Conservation (phyloP, 2,797 vertebrate genomes). For the Cyclopterus lumpus region DNA sequence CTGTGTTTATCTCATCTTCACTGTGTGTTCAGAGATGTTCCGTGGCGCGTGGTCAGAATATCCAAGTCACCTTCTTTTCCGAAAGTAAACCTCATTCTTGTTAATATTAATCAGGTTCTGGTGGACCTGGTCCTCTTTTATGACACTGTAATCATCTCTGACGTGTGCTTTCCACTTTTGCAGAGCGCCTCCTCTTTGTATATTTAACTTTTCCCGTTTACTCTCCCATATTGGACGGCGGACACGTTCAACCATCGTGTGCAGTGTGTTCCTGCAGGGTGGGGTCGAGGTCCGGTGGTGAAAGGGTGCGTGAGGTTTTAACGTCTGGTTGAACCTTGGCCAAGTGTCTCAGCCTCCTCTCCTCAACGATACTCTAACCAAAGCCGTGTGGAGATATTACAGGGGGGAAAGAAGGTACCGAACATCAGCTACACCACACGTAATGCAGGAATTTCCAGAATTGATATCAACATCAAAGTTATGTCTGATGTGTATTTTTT, state of each 20-base stretch:
- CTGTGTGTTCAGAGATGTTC: conserved; percentile 6
- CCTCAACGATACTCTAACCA: neutral
- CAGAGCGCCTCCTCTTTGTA: neutral
- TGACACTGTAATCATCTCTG: neutral
- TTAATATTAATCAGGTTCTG: neutral
- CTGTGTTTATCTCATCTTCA: conserved; percentile 14
- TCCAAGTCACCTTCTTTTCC: neutral
- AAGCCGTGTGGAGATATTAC: neutral
- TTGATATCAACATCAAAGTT: neutral
- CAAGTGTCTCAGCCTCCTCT: neutral
- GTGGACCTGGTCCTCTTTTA: neutral
- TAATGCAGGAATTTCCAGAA: conserved; percentile 1
- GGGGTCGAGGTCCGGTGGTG: neutral
- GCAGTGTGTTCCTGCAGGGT: neutral
- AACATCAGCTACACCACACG: neutral
- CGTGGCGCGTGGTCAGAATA: neutral
- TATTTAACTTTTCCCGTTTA: neutral
- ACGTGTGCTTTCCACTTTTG: neutral
- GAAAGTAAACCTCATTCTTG: neutral
- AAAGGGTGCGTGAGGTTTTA: conserved; percentile 2
- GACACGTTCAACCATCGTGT: neutral
- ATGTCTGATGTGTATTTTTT: neutral
- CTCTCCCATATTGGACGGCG: neutral
- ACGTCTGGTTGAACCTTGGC: neutral
- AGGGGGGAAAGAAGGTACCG: neutral